Percentiles rank a stretch among this genome's conserved stretches.
phyloP scores from a whole-genome alignment of 2,888 invertebrate species.

The Mactromeris polynyma region DNA sequence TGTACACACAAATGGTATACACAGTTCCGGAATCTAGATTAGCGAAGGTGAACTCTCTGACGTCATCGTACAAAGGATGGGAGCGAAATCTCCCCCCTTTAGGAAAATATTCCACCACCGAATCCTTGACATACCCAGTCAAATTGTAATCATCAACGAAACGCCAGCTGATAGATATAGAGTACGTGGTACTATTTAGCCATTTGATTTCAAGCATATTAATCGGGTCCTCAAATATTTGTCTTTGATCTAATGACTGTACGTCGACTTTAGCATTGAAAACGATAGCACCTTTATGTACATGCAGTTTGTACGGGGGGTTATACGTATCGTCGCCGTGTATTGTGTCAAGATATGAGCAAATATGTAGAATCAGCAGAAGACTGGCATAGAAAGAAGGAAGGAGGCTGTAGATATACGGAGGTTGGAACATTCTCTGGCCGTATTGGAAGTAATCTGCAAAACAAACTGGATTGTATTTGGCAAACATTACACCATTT shows the following conservation, averaged over 20 bases:
- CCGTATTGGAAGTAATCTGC: background rate
- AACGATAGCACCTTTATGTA: constrained; percentile 3
- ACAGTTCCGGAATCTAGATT: constrained; percentile 57
- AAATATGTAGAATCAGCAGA: constrained; percentile 10
- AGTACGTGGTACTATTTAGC: constrained; percentile 60
- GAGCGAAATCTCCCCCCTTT: constrained; percentile 63
- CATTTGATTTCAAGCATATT: constrained; percentile 54
- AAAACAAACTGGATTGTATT: no score
- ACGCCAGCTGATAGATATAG: constrained; percentile 61
- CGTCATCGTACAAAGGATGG: constrained; percentile 43
- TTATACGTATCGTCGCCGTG: background rate
- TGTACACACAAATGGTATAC: constrained; percentile 65
- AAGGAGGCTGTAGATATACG: background rate
- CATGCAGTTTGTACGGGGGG: constrained; percentile 23
- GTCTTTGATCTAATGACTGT: background rate
- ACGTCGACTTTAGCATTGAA: background rate
- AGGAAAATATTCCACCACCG: constrained; percentile 63
- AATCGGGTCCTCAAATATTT: background rate
- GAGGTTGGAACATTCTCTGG: background rate
- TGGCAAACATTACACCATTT: no score
- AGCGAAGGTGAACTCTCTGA: constrained; percentile 54
- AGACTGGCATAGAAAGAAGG: background rate
- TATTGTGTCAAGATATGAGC: constrained; percentile 5
- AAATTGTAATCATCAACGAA: constrained; percentile 32
- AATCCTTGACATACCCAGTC: constrained; percentile 49